A percentile compares a stretch with the other conserved stretches of the same genome.
Evolutionary conservation across 2,113 vertebrate genomes (phyloP).

Genomic region (Gallinago jamesoni): DNA sequence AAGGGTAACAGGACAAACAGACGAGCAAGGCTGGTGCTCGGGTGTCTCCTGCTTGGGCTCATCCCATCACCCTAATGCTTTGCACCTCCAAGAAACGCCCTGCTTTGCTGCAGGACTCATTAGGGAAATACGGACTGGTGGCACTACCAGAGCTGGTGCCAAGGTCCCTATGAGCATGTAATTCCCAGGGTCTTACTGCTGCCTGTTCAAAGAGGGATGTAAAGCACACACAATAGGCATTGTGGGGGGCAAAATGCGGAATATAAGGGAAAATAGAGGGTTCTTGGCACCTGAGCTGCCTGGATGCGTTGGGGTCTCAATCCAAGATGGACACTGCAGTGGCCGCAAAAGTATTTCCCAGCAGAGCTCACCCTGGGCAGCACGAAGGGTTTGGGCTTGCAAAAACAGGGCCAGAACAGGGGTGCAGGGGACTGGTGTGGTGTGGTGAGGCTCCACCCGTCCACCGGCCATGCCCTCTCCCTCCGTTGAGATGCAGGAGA

Average conservation of each 20-base stretch:
- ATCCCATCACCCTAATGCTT: fast-evolving
- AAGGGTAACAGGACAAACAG: not conserved
- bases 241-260: not conserved
- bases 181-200: not conserved
- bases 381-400: not conserved
- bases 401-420: not conserved
- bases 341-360: not conserved
- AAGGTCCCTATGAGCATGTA: fast-evolving
- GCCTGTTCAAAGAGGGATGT: not conserved
- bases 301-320: fast-evolving
- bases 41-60: not conserved
- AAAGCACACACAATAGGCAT: not conserved
- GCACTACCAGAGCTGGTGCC: not conserved
- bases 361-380: not conserved
- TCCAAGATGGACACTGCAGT: not conserved
- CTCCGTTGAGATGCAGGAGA: not conserved
- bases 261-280: not conserved
- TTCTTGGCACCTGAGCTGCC: not conserved
- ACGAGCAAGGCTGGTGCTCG: fast-evolving
- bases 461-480: not conserved
- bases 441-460: not conserved
- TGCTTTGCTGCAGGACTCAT: not conserved
- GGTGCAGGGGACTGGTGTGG: not conserved
- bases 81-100: not conserved
- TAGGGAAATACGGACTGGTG: not conserved